Evolutionary conservation across 2,113 vertebrate species (phyloP).

Genomic region (Urocynchramus pylzowi): DNA sequence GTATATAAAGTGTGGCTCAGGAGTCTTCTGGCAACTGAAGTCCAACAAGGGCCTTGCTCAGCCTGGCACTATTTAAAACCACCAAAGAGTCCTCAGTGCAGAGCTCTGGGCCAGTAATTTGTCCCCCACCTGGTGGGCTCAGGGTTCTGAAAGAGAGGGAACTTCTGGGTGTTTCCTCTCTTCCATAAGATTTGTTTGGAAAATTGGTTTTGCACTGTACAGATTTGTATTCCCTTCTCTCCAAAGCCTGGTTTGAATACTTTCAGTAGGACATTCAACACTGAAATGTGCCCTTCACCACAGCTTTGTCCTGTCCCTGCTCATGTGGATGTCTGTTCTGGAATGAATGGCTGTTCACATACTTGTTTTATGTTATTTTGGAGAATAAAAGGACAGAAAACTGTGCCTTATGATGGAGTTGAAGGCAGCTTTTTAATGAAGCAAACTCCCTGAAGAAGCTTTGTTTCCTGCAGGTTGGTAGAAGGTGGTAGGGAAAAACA

Average conservation of each 20-base stretch:
- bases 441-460: neutral
- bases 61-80: neutral
- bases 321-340: neutral
- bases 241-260: neutral
- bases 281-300: neutral
- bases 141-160: neutral
- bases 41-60: neutral
- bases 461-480: neutral
- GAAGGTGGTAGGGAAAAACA: neutral
- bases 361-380: neutral
- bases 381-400: neutral
- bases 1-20: neutral
- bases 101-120: neutral
- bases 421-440: neutral
- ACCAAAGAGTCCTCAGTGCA: neutral
- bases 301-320: neutral
- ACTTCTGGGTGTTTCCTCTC: neutral
- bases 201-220: neutral
- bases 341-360: neutral
- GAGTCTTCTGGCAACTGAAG: neutral
- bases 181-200: neutral
- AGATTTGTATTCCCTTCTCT: neutral
- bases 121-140: neutral
- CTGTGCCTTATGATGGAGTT: neutral
- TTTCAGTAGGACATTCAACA: neutral